These are phyloP conservation scores for Rambutsinella grinnellia DNA, from an alignment of 2,888 invertebrate genomes.

Conservation along the genomic window DNA sequence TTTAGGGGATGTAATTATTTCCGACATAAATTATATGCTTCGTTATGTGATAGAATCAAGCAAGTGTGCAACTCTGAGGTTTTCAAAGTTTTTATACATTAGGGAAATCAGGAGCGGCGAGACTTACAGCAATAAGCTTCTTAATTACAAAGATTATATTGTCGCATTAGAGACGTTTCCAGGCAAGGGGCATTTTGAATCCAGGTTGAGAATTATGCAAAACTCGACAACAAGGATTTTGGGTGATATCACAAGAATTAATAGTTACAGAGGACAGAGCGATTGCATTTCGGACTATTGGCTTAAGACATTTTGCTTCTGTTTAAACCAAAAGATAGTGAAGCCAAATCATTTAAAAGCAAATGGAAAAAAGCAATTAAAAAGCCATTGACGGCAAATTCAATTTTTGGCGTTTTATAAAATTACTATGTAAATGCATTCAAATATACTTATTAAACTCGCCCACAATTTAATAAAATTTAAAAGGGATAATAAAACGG, in stretches of 20 bases:
- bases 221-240: constrained; percentile 56
- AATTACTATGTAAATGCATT: too few species aligned
- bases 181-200: constrained; percentile 62
- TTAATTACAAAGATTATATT: constrained; percentile 58
- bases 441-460: too few species aligned
- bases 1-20: constrained; percentile 58
- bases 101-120: constrained; percentile 63
- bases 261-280: constrained; percentile 63
- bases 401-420: too few species aligned
- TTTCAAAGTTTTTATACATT: constrained; percentile 60
- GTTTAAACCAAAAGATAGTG: too few species aligned
- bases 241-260: constrained; percentile 60
- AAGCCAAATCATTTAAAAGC: too few species aligned
- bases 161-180: constrained; percentile 59
- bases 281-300: constrained; percentile 59
- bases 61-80: constrained; percentile 55
- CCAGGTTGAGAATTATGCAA: constrained; percentile 54
- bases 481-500: too few species aligned
- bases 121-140: constrained; percentile 60
- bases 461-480: too few species aligned
- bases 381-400: too few species aligned
- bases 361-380: too few species aligned
- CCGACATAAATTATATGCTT: constrained; percentile 55
- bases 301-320: constrained; percentile 62
- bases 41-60: constrained; percentile 42